Evolutionary conservation across 2,888 invertebrate species (phyloP).

Genomic region (Ichneumon xanthorius): DNA sequence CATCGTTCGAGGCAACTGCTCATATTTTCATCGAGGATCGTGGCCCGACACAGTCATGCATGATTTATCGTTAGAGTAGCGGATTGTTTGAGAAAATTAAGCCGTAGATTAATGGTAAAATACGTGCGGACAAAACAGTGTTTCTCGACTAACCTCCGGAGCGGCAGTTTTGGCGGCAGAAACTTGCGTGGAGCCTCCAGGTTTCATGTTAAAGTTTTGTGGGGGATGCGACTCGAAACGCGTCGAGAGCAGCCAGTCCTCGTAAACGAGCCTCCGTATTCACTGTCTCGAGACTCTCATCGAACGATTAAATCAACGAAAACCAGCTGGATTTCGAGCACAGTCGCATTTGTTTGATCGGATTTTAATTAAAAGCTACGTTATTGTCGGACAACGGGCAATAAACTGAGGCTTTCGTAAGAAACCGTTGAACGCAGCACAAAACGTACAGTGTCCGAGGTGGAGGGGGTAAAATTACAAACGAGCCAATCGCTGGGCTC

Average conservation of each 20-base stretch:
- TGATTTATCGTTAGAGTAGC: neutral
- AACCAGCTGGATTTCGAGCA: neutral
- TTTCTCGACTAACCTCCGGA: conserved; percentile 78
- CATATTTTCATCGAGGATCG: neutral
- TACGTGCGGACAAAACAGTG: neutral
- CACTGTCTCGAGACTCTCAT: neutral
- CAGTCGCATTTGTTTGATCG: neutral
- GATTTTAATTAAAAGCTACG: neutral
- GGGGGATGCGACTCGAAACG: conserved; percentile 48
- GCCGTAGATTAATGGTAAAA: neutral
- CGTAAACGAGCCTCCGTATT: neutral
- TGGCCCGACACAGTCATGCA: neutral
- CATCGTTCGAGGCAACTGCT: neutral
- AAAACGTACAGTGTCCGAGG: neutral
- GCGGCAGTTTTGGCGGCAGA: conserved; percentile 75
- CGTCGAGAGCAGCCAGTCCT: conserved; percentile 30
- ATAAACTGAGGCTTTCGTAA: conserved; percentile 14
- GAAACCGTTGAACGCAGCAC: conserved; percentile 20
- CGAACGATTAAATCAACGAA: neutral
- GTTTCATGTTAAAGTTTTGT: conserved; percentile 75
- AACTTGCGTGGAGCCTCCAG: conserved; percentile 78
- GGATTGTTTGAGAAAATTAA: neutral
- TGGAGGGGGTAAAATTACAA: conserved; percentile 7
- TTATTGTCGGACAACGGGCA: conserved; percentile 6
- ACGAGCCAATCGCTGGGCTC: conserved; percentile 13